phyloP scores from a whole-genome alignment of 2,113 vertebrate genomes.

The Elanus axillaris region DNA sequence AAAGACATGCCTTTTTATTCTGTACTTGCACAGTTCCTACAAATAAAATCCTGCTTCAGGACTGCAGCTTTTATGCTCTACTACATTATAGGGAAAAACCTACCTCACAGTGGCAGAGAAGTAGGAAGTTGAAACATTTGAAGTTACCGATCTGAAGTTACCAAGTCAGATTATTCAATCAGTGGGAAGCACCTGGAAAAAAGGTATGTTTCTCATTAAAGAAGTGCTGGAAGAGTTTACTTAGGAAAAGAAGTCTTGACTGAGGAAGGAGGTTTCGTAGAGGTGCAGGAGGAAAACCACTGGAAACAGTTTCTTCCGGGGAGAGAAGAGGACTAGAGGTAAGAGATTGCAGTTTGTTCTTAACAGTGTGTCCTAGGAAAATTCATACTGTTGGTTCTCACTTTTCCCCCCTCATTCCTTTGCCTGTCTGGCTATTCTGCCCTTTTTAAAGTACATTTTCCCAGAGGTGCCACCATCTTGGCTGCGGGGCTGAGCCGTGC shows the following conservation, averaged over 20 bases:
- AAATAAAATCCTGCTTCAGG: background rate
- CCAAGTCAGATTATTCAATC: background rate
- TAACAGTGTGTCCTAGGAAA: background rate
- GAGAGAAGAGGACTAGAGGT: background rate
- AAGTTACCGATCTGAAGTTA: background rate
- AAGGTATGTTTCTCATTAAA: background rate
- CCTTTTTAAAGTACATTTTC: background rate
- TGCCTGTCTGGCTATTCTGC: background rate
- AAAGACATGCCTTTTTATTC: background rate
- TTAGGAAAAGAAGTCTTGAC: background rate
- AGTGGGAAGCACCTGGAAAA: background rate
- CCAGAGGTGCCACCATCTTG: background rate
- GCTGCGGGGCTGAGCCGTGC: background rate
- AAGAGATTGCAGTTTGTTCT: background rate
- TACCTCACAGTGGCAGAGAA: background rate
- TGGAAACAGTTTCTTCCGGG: background rate
- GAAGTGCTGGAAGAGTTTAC: background rate
- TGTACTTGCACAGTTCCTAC: background rate
- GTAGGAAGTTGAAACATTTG: background rate
- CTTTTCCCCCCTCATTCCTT: background rate
- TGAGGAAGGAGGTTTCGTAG: background rate
- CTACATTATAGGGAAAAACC: background rate
- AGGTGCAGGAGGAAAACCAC: background rate
- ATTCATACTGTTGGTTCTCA: background rate
- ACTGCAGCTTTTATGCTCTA: background rate